A percentile compares a stretch with the other conserved stretches of the same genome.
Conservation (phyloP, 2,797 vertebrate species). For the Platyrinchus mystaceus region DNA sequence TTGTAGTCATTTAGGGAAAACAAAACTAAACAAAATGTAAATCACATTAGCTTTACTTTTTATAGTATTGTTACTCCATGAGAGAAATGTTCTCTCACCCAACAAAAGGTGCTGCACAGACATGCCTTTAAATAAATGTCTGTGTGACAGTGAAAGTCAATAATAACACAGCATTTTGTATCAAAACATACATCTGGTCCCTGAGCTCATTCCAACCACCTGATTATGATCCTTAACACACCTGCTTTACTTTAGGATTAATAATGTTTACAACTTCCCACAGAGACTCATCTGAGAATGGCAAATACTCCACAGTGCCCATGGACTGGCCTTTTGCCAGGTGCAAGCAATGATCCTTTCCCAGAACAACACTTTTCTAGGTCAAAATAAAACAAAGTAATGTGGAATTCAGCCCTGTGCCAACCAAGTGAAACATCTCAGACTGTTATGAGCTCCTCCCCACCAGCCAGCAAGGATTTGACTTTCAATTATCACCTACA, state of each 20-base stretch:
- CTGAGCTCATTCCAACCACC: not conserved
- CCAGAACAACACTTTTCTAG: not conserved
- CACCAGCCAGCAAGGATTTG: not conserved
- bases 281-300: not conserved
- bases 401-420: not conserved
- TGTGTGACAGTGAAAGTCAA: not conserved
- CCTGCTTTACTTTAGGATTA: not conserved
- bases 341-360: not conserved
- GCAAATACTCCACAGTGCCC: not conserved
- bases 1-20: not conserved
- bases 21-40: not conserved
- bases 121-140: fast-evolving
- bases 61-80: not conserved
- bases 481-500: not conserved
- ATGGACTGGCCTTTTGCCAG: not conserved
- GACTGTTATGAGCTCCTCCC: not conserved
- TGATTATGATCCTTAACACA: not conserved
- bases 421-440: not conserved
- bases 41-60: not conserved
- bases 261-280: not conserved
- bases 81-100: not conserved
- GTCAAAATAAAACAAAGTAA: not conserved
- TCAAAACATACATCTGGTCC: not conserved
- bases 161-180: not conserved
- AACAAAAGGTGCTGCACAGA: not conserved